These are phyloP conservation scores for Phoxinus phoxinus DNA, from an alignment of 2,113 vertebrate species.

Conservation along the genomic window DNA sequence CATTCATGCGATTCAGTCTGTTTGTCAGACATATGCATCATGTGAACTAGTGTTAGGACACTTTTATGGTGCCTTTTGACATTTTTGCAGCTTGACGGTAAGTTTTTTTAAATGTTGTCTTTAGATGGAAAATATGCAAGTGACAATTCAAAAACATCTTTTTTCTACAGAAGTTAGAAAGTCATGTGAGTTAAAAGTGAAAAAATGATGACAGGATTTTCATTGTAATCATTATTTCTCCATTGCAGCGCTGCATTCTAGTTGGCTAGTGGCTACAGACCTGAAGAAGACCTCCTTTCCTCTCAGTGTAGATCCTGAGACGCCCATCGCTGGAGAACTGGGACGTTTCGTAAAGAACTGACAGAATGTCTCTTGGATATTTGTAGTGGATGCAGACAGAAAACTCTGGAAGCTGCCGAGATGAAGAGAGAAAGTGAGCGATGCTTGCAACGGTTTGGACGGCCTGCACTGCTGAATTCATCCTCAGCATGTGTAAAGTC, in stretches of 20 bases:
- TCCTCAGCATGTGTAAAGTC: slow-evolving; percentile 32
- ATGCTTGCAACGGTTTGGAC: slow-evolving; percentile 52
- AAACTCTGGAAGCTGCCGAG: background rate
- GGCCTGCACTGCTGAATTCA: slow-evolving; percentile 50
- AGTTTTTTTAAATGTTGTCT: background rate
- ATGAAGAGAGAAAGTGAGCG: slow-evolving; percentile 24
- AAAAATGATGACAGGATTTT: background rate
- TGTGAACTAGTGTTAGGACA: background rate
- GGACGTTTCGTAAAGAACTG: slow-evolving; percentile 65
- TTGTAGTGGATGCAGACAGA: slow-evolving; percentile 52
- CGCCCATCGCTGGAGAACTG: slow-evolving; percentile 44
- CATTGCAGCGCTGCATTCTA: background rate
- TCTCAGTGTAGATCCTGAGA: background rate
- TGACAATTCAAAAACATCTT: background rate
- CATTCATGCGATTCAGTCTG: background rate
- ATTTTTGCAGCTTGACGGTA: background rate
- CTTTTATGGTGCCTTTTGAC: background rate
- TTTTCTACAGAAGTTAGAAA: background rate
- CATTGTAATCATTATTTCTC: background rate
- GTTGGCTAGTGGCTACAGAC: background rate
- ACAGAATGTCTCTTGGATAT: slow-evolving; percentile 67
- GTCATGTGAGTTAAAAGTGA: background rate
- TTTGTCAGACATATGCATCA: background rate
- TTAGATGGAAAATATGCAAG: background rate
- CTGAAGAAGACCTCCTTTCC: background rate